Evolutionary conservation across 2,888 invertebrate species (phyloP), one percentile per base, ranked within the genome.

Genomic region (Aporophyla nigra): DNA sequence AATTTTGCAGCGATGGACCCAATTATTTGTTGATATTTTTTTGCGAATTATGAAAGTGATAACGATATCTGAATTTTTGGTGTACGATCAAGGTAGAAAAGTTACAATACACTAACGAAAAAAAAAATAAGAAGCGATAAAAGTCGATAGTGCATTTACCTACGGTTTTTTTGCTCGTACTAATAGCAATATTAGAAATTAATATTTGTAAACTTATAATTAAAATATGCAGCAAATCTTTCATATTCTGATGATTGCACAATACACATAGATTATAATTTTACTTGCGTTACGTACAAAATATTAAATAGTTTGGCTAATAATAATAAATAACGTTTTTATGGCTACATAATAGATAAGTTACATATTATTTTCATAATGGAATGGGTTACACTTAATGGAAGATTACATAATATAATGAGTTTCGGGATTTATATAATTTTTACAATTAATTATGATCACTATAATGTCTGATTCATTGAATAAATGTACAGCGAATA

Each of bases 1-100:
- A 92, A 89, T 89, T 92, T 92, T 86, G 89, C 92, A 93, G 94
- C 94, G 88, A 86, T 96, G 96, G 96, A 96, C 96, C 96, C 95
- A 93, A 93, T 88, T 89, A 87, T 88, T 88, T 87, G 82, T 89
- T 89, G 82, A 81, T 84, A 86, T 85, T 79, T 69, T 66, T 62
- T 65, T 12, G 66, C 78, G 78, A 63, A 71, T 27, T 24, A 74
- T 85, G 71, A 85, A 46, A 10, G 65, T 76, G 68, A 65, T n/a
- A 56, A 73, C 33, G 58, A 84, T 69, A 6, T 66, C 63, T 81
- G 68, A 54, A 73, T 67, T 67, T 27, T n/a, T 24, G 43, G 43
- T 67, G 33, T 58, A 73, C n/a, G 71, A 81, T 54, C 24, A 24
- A 66, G 24, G 46, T 74, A 67, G 67, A 80, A 73, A 83, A 83